phyloP scores from a whole-genome alignment of 2,888 invertebrate species.

The Scaptomyza cyrtandrae region DNA sequence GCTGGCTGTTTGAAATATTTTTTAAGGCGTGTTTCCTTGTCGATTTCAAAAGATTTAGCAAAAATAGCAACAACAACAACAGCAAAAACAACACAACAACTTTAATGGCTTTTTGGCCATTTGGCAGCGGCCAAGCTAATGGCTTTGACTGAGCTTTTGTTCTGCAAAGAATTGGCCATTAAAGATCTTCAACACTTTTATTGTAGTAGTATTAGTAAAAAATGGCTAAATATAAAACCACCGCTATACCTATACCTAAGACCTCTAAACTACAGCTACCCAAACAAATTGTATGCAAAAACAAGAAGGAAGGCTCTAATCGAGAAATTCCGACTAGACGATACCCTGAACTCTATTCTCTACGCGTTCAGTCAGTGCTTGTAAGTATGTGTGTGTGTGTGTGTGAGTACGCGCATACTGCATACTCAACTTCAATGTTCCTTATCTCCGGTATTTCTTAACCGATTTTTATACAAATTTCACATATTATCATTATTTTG shows the following conservation, averaged over 20 bases:
- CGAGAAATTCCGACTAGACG: no score
- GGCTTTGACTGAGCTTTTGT: conserved; percentile 66
- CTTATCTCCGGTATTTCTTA: no score
- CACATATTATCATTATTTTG: no score
- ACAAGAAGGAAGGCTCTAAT: no score
- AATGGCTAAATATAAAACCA: conserved; percentile 19
- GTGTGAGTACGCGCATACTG: no score
- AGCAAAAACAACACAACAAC: conserved; percentile 15
- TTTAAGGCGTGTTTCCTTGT: conserved; percentile 65
- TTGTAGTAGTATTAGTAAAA: no score
- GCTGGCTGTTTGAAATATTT: conserved; percentile 39
- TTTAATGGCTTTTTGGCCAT: conserved; percentile 72
- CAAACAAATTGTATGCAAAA: conserved; percentile 24
- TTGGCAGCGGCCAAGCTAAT: conserved; percentile 50
- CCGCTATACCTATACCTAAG: conserved; percentile 38
- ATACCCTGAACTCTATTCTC: no score
- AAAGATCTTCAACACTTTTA: conserved; percentile 11
- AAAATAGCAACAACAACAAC: not conserved
- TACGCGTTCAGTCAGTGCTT: no score
- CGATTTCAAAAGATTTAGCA: conserved; percentile 68
- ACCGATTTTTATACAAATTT: no score
- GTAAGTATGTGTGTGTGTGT: no score
- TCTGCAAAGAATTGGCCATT: conserved; percentile 51
- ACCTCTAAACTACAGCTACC: conserved; percentile 33
- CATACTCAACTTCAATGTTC: no score